Evolutionary conservation across 2,888 invertebrate species (phyloP), one percentile per base, ranked within the genome.

Genomic region (Andrena hattorfiana): DNA sequence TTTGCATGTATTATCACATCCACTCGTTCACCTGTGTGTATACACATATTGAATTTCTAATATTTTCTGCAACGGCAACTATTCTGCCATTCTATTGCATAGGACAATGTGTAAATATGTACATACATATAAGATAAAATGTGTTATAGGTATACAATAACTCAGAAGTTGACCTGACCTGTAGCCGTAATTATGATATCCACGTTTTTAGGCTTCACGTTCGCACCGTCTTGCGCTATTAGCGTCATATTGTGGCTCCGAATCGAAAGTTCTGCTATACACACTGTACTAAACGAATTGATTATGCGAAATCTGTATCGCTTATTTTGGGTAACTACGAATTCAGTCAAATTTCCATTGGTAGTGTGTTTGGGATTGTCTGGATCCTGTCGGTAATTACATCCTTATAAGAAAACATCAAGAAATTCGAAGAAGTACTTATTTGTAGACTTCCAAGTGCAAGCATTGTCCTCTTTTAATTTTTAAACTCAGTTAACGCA

Each of bases 1-100:
- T 94, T 93, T 0, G 95, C 94, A 49, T 91, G 90, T 4, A 96
- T 90, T 0, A 96, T 94, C 6, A 96, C 95, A 85, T 96, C 96
- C 93, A 95, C 95, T 26, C 96, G 94, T 90, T 96, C 96, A 0
- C 96, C 97, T 94, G 5, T n/a, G 20, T 0, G 42, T 5, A 28
- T 26, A 63, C 16, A 16, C 16, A 42, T 42, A 16, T 16, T 42
- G 13, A 42, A 13, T 42, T 4, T 42, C 42, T 13, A 35, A 42
- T 42, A 42, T 42, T 5, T 32, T 32, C 32, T 32, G 32, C 32
- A 8, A 32, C 32, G 2, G 8, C 8, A 2, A 32, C 8, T 32
- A 32, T 32, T 32, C 8, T 32, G 32, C 8, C 2, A 32, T 32
- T 32, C 32, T 16, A 42, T 42, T 16, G 42, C 42, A 42, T 16